Percentiles rank a stretch among this genome's conserved stretches.
Conservation (phyloP, 2,113 vertebrate genomes). For the Neogale vison region DNA sequence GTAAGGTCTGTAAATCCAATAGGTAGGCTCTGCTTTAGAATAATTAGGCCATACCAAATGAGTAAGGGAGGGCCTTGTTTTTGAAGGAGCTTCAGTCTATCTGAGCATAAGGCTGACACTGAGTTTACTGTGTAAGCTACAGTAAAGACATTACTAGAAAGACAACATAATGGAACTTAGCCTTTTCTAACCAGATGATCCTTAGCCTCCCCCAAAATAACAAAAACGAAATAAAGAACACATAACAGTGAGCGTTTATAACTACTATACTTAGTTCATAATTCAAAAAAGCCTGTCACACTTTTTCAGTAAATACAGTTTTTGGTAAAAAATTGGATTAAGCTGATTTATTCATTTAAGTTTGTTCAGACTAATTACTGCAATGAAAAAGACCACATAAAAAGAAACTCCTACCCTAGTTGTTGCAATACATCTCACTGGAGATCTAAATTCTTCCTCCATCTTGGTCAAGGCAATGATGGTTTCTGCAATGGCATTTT, state of each 20-base stretch:
- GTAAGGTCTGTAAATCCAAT: neutral
- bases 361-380: neutral
- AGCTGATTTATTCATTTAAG: neutral
- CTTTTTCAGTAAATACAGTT: neutral
- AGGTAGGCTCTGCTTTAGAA: neutral
- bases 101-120: neutral
- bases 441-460: constrained; percentile 98
- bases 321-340: neutral
- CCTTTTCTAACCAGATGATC: constrained; percentile 10
- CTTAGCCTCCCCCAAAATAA: constrained; percentile 1
- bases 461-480: constrained; percentile 99
- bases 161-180: neutral
- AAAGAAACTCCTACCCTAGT: constrained; percentile 90
- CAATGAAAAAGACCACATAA: neutral
- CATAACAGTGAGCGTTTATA: neutral
- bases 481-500: constrained; percentile 99
- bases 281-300: neutral
- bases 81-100: neutral
- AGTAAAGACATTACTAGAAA: constrained; percentile 1
- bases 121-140: neutral
- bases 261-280: neutral
- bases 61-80: neutral
- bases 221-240: neutral
- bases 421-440: constrained; percentile 97
- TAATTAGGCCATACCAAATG: neutral